These are phyloP conservation scores for Rhagologus leucostigma DNA, from an alignment of 2,113 vertebrate genomes.

Conservation along the genomic window DNA sequence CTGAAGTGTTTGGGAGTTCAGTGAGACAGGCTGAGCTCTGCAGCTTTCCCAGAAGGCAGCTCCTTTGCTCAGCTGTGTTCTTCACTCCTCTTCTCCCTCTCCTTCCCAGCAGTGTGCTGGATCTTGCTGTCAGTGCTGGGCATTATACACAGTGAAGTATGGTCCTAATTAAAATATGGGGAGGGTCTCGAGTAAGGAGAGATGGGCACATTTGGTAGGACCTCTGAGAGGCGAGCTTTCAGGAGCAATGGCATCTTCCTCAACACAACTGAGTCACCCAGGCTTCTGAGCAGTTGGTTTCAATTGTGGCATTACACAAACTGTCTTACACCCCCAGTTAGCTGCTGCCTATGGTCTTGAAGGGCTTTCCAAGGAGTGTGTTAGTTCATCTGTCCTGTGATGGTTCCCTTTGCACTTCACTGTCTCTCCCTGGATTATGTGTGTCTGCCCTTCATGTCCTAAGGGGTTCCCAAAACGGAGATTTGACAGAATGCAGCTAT, in stretches of 20 bases:
- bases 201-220: background rate
- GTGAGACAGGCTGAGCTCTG: background rate
- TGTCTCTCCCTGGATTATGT: background rate
- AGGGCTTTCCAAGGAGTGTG: background rate
- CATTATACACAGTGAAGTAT: background rate
- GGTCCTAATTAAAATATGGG: background rate
- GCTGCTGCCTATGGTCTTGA: background rate
- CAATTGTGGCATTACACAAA: background rate
- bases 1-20: background rate
- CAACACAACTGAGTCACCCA: background rate
- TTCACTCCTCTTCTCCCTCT: background rate
- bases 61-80: background rate
- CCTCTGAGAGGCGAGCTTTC: background rate
- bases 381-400: background rate
- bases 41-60: background rate
- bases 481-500: background rate
- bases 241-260: background rate
- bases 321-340: rapidly evolving
- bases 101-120: background rate
- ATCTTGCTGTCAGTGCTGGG: background rate
- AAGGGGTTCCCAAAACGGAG: background rate
- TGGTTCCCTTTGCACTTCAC: background rate
- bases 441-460: background rate
- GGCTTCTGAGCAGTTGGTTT: background rate
- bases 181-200: background rate